Base-by-base conservation (phyloP, 2,888 invertebrate species). In the Caenorhabditis sp. region DNA sequence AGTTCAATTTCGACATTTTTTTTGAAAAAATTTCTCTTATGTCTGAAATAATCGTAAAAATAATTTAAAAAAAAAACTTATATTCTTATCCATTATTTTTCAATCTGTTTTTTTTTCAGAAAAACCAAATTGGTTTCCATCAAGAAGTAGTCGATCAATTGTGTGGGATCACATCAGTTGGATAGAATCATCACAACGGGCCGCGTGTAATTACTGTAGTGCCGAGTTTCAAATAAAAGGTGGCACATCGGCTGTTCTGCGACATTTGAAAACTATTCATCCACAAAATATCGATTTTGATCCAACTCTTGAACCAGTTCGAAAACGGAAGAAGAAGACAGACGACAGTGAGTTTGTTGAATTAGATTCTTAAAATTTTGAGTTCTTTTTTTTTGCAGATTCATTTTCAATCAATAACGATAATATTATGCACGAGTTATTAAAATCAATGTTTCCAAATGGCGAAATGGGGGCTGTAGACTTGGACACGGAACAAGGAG, bases 191-290 rank as follows among this genome's bases (percentile, higher is more conserved):
- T 57, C 60, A 12, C 61, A 66, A 53, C 31, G 71, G 19, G 71
- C 66, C 37, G 31, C 63, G 0, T 71, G 71, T 51, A 66, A 67
- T 8, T 67, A 71, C 53, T 71, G 71, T 57, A 1, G 49, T 0
- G 71, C 71, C 0, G 69, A 69, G 17, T 69, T 69, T 58, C 69
- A 69, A 26, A 64, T 69, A 6, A 69, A 69, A 58, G 69, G 72
- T 12, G 72, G 72, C 3, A 73, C 72, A 0, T 73, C 72, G 0
- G 72, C 72, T 8, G 62, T 73, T 4, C 58, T 73, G 5, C 72
- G 72, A 17, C 72, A 73, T 49, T 51, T 73, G 14, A 73, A 73
- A 55, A 58, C 65, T 1, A 68, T 58, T n/a, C 72, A 73, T 17
- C 68, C 72, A 24, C 62, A 61, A 5, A 66, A 59, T 3, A 73